Percentiles rank a stretch among this genome's conserved stretches.
These are phyloP conservation scores for Actinostola sp. DNA, from an alignment of 92 coral and sea anemone genomes.

Conservation along the genomic window DNA sequence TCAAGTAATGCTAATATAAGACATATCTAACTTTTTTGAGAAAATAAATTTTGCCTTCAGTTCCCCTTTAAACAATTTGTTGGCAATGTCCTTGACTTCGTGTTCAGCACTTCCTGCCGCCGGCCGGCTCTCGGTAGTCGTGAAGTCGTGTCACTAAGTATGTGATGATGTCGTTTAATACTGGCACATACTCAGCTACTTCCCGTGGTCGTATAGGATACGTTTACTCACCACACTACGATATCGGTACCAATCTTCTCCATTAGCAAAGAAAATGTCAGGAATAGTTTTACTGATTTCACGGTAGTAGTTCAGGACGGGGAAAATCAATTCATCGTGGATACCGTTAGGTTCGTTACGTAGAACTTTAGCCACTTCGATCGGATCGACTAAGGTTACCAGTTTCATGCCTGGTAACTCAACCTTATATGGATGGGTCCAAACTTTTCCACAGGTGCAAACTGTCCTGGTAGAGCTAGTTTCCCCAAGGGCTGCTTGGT, in stretches of 20 bases:
- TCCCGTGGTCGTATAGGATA: conserved; percentile 70
- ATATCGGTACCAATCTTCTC: conserved; percentile 66
- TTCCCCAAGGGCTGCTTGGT: conserved; percentile 52
- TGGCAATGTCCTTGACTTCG: conserved; percentile 58
- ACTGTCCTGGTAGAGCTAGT: conserved; percentile 25
- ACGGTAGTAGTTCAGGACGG: conserved; percentile 45
- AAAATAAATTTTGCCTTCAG: no score
- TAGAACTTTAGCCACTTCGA: conserved; percentile 45
- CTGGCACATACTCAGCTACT: conserved; percentile 59
- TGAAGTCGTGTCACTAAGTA: conserved; percentile 57
- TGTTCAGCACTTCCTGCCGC: conserved; percentile 35
- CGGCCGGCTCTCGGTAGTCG: conserved; percentile 35
- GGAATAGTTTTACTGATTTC: conserved; percentile 51
- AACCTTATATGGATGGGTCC: conserved; percentile 47
- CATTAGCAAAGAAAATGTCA: conserved; percentile 70
- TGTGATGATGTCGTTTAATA: conserved; percentile 64
- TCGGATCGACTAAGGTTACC: conserved; percentile 39
- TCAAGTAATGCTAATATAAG: no score
- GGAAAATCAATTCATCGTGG: conserved; percentile 52
- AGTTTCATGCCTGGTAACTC: conserved; percentile 7
- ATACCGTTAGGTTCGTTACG: conserved; percentile 66
- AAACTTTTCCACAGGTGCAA: conserved; percentile 28
- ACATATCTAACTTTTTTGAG: no score
- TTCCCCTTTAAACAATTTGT: conserved; percentile 67
- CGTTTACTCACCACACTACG: conserved; percentile 69